Evolutionary conservation across 2,888 invertebrate species (phyloP), one percentile per base, ranked within the genome.

Genomic region (Tuberolachnus salignus): DNA sequence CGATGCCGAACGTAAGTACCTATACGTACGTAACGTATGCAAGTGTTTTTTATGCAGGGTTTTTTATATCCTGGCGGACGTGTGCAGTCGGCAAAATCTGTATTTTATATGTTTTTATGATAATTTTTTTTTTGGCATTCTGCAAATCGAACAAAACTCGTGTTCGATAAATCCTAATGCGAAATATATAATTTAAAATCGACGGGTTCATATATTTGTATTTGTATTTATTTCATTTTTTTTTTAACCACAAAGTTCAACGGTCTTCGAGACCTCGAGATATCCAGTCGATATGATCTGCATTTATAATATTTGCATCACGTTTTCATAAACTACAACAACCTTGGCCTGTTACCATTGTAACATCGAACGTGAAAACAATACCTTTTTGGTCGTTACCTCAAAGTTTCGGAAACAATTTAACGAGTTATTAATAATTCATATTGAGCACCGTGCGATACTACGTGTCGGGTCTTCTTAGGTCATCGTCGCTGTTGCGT

Each of bases 391-490:
- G 26, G 51, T 34, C 42, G 16, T 14, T 19, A 44, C 55, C 55
- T 44, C 23, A 74, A 55, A 66, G 66, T 66, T 66, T 74, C 55
- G 64, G 59, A 46, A 74, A 74, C 64, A 34, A 21, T 66, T 66
- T 74, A 64, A 64, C 53, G 53, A 55, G 23, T 74, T 66, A 66
- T 74, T 55, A 66, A 74, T 66, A 74, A 74, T 74, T 74, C 66
- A 66, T 66, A n/a, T 14, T 8, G 16, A 44, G 19, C 64, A 8
- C 42, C 51, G 21, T 19, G 23, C 23, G 11, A 10, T 69, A 26
- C n/a, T 9, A 26, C 2, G n/a, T 42, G n/a, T 11, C 53, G n/a
- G 49, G 66, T 26, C 64, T 55, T 26, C 64, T 55, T 66, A 55
- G 55, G 74, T 64, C 63, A 63, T 63, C 57, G 42, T 13, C 1